Conservation (phyloP, 2,113 vertebrate genomes). For the Ranitomeya variabilis region DNA sequence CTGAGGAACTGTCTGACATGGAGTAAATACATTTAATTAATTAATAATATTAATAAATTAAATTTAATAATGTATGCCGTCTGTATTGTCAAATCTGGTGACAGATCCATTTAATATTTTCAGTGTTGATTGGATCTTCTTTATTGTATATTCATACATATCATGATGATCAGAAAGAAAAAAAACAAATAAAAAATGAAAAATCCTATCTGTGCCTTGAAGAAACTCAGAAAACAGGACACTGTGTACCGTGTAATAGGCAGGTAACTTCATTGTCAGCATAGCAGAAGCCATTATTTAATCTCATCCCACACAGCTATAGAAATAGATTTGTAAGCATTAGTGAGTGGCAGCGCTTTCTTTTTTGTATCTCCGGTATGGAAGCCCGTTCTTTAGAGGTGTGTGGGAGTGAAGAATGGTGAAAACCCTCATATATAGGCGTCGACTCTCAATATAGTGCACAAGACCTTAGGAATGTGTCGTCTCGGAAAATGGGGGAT, state of each 20-base stretch:
- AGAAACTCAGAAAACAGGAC: not conserved
- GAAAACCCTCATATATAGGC: not conserved
- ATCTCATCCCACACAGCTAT: conserved; percentile 48
- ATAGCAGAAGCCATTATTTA: conserved; percentile 9
- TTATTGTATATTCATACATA: not conserved
- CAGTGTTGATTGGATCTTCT: no score
- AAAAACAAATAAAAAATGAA: not conserved
- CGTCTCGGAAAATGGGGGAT: not conserved
- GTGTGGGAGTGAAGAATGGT: conserved; percentile 43
- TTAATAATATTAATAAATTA: no score
- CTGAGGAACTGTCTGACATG: no score
- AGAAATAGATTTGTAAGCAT: conserved; percentile 48
- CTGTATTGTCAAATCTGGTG: no score
- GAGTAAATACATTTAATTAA: no score
- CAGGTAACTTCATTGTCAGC: conserved; percentile 22
- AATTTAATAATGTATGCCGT: no score
- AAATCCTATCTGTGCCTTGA: not conserved
- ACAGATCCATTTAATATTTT: no score
- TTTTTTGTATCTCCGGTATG: not conserved
- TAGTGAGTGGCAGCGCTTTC: not conserved
- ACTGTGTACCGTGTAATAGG: not conserved
- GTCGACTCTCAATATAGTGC: not conserved
- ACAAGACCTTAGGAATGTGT: not conserved
- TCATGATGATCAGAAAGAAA: not conserved
- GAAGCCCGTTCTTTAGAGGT: not conserved